Evolutionary conservation across 2,888 invertebrate genomes (phyloP), one percentile per base, ranked within the genome.

Genomic region (Apeira syringaria): DNA sequence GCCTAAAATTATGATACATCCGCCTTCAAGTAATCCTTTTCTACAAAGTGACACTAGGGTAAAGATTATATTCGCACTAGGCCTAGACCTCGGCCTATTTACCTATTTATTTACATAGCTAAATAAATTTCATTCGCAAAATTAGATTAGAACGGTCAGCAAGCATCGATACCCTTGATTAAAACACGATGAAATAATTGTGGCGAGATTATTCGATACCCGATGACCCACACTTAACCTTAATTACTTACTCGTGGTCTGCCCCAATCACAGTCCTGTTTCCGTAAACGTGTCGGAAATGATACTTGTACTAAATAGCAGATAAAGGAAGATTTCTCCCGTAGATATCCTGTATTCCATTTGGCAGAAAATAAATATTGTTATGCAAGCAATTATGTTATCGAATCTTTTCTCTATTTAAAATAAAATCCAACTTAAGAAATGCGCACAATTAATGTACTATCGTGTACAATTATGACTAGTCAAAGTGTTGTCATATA

Each of bases 141-240:
- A 53, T 53, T 32, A 47, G 49, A 49, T 50, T 37, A 49, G 47
- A 36, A 49, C 41, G 32, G 45, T 36, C 35, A 44, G 20, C 40
- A 44, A 41, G 31, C 43, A 46, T 30, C 28, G 22, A 42, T 42
- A 33, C 40, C 32, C 34, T 37, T 49, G 46, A 43, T 48, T 28
- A 44, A 41, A 57, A 58, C 47, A 46, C 52, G 45, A 45, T 60
- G 36, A 28, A 59, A 59, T 60, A 59, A 59, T 60, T 53, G 50
- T 55, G 50, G 47, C 47, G 50, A 50, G 61, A 61, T 64, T 60
- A 64, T 59, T 53, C 56, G 47, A 55, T 61, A 53, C 44, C 46
- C 44, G 54, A 41, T 50, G 53, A 50, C 58, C 59, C 56, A 53
- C 62, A 59, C 53, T 58, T 55, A 51, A 60, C 62, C 61, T 53